These are phyloP conservation scores for Acomys russatus DNA, from an alignment of 2,797 vertebrate genomes.

Conservation along the genomic window DNA sequence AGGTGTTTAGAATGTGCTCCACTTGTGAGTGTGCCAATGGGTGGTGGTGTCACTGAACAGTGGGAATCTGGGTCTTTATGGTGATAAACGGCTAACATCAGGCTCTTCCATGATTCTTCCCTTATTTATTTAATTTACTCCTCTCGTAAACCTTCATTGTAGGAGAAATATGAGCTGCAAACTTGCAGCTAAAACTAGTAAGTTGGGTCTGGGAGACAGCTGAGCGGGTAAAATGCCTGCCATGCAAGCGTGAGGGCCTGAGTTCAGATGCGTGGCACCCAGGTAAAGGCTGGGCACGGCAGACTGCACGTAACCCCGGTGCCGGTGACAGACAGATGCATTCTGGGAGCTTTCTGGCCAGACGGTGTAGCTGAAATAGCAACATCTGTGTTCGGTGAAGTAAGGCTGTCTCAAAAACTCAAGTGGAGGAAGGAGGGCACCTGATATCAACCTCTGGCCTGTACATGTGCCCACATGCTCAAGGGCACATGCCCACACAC, in stretches of 20 bases:
- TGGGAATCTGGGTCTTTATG: constrained; percentile 80
- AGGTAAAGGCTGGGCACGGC: neutral
- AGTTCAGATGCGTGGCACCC: neutral
- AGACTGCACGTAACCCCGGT: too few species aligned
- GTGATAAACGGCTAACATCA: constrained; percentile 85
- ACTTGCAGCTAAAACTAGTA: constrained; percentile 8
- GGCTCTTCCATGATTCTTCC: constrained; percentile 63
- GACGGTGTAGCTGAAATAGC: neutral
- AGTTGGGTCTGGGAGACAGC: neutral
- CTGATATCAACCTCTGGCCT: neutral
- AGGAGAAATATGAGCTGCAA: constrained; percentile 54
- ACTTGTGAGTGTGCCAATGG: constrained; percentile 83
- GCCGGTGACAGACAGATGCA: neutral
- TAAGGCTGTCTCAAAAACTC: neutral
- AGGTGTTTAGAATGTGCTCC: constrained; percentile 82
- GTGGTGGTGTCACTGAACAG: constrained; percentile 82
- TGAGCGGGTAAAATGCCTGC: neutral
- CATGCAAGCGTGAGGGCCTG: neutral
- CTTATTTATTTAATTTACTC: constrained; percentile 77
- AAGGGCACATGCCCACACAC: neutral
- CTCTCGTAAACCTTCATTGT: constrained; percentile 6
- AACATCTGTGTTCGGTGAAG: neutral
- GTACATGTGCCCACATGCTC: neutral
- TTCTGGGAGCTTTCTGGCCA: neutral
- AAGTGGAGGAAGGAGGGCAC: neutral